Base-by-base conservation (phyloP, 2,888 invertebrate genomes). In the Toxonevra muliebris region DNA sequence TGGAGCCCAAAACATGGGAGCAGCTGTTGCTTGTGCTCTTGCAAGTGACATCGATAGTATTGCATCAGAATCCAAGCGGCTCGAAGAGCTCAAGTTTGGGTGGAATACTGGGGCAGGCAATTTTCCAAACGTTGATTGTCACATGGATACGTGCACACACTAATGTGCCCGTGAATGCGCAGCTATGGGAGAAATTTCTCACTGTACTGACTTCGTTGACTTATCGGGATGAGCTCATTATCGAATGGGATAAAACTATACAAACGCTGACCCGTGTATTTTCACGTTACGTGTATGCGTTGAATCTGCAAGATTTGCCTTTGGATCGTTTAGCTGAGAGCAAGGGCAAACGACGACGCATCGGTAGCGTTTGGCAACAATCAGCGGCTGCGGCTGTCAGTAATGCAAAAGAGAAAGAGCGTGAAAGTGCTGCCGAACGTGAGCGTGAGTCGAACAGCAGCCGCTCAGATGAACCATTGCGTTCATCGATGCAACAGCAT, bases 191-290 rank as follows among this genome's bases (percentile, higher is more conserved):
- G 86, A 92, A 94, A 82, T 96, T 98, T 82, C 90, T 97, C 80
- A 89, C 90, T 70, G 92, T 97, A 11, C 87, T 98, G 17, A 93
- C 93, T 0, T 91, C 95, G 1, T 88, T 98, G 8, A 97, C 97
- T 0, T 93, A 93, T 74, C 97, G 97, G 92, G 96, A 97, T 80
- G 97, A 97, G 82, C 88, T 98, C 12, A 93, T 98, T 71, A 93
- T 93, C 72, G 97, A 98, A 83, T 98, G 97, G 97, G 95, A 95
- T 91, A 96, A 96, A 91, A 96, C 96, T n/a, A 91, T 98, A 90
- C 97, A 97, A 82, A 98, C 97, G 0, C 84, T 98, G 74, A 98
- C 98, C 0, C 89, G 97, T 71, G 97, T 98, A 48, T 87, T 99
- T 68, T 97, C 97, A 0, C 90, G 96, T 17, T 96, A 98, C 83